phyloP scores from a whole-genome alignment of 2,888 invertebrate genomes.

The Danaus chrysippus region DNA sequence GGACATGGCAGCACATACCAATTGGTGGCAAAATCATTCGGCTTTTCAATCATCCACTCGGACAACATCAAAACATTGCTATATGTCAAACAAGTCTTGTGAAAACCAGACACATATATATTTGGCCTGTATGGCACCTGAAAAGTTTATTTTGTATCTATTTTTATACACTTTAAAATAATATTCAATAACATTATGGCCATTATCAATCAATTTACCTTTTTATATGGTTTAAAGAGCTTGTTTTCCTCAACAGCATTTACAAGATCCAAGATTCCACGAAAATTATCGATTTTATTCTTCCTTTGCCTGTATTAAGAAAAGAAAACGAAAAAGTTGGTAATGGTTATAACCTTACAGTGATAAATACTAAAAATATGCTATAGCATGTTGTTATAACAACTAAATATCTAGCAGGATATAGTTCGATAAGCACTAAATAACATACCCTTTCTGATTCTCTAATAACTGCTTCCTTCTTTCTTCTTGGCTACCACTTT shows the following conservation, averaged over 20 bases:
- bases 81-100: constrained; percentile 49
- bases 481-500: constrained; percentile 67
- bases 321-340: not conserved
- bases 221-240: constrained; percentile 26
- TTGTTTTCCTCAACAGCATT: constrained; percentile 39
- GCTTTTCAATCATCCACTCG: constrained; percentile 95
- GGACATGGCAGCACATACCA: constrained; percentile 91
- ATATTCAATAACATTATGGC: not conserved
- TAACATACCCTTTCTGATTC: constrained; percentile 76
- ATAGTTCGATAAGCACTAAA: not conserved
- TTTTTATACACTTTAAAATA: not conserved
- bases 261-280: constrained; percentile 75
- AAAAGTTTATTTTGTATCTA: constrained; percentile 29
- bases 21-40: constrained; percentile 83
- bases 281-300: constrained; percentile 62
- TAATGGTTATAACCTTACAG: not conserved
- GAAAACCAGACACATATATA: constrained; percentile 69
- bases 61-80: constrained; percentile 88
- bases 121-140: constrained; percentile 58
- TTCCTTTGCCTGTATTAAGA: constrained; percentile 67
- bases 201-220: constrained; percentile 19
- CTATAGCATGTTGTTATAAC: too few species aligned
- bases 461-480: constrained; percentile 76
- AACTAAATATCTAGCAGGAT: not conserved
- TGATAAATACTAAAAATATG: not conserved